phyloP scores from a whole-genome alignment of 2,888 invertebrate species.

The Caprella mutica region DNA sequence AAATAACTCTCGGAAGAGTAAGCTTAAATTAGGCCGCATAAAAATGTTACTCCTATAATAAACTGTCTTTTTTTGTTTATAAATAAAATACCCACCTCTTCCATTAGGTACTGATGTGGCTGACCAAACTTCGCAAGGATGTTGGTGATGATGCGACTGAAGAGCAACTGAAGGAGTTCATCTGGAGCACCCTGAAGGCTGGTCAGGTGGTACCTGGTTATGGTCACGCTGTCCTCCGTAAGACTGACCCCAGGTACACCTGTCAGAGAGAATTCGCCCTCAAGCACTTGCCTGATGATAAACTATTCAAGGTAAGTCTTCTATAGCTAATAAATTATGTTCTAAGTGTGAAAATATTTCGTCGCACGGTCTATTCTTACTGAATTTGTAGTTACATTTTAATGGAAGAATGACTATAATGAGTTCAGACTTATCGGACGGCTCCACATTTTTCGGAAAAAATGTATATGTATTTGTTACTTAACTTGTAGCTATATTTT shows the following conservation, averaged over 20 bases:
- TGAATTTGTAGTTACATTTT: neutral
- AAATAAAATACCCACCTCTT: too few species aligned
- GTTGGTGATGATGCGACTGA: conserved; percentile 76
- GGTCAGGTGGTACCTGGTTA: conserved; percentile 96
- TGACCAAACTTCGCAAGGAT: conserved; percentile 75
- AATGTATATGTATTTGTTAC: too few species aligned
- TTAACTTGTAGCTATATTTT: too few species aligned
- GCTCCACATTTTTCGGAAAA: too few species aligned
- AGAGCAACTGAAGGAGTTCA: conserved; percentile 86
- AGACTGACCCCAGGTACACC: conserved; percentile 84
- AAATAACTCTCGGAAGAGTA: too few species aligned
- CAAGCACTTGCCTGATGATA: conserved; percentile 84
- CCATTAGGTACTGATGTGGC: conserved; percentile 74
- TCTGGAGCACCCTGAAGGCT: conserved; percentile 90
- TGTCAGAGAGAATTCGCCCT: conserved; percentile 90
- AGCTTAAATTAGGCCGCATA: too few species aligned
- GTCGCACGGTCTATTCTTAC: neutral
- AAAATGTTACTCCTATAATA: too few species aligned
- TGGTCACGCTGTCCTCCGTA: conserved; percentile 88
- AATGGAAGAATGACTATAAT: neutral
- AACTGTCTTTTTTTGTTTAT: too few species aligned
- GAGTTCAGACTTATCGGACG: too few species aligned
- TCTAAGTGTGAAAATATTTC: too few species aligned
- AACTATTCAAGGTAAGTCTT: conserved; percentile 59
- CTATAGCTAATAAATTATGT: neutral